Conservation (phyloP, 1,140 invertebrate genomes). For the Helicoverpa zea region DNA sequence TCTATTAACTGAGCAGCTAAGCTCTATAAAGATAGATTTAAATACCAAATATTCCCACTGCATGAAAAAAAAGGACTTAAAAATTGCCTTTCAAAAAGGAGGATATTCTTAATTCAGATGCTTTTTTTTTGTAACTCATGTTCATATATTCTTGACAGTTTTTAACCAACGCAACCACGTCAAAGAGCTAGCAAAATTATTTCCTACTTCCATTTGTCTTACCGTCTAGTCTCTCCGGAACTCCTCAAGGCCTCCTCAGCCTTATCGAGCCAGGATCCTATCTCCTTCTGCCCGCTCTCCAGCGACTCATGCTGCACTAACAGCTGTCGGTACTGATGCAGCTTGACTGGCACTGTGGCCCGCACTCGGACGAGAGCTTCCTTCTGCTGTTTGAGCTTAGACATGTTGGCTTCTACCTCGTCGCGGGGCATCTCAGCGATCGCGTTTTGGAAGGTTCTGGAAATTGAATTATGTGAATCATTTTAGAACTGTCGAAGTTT, state of each 20-base stretch:
- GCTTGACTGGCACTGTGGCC: conserved; percentile 92
- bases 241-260: conserved; percentile 91
- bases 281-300: conserved; percentile 94
- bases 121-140: too few species aligned
- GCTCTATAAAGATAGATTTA: too few species aligned
- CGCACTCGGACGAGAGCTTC: conserved; percentile 94
- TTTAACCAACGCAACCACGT: too few species aligned
- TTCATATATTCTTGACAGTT: too few species aligned
- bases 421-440: conserved; percentile 96
- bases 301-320: conserved; percentile 96
- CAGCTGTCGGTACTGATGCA: conserved; percentile 94
- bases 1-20: too few species aligned
- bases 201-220: too few species aligned
- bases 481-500: too few species aligned
- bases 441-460: conserved; percentile 94
- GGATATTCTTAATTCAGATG: too few species aligned
- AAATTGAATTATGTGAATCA: conserved; percentile 32
- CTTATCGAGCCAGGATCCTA: conserved; percentile 94
- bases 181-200: too few species aligned
- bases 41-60: too few species aligned
- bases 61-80: too few species aligned
- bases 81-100: too few species aligned
- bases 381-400: conserved; percentile 95
- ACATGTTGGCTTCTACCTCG: conserved; percentile 96
- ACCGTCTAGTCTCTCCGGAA: conserved; percentile 71